Percentiles rank a stretch among this genome's conserved stretches.
Conservation (phyloP, 2,113 vertebrate genomes). For the Crotalus viridis region DNA sequence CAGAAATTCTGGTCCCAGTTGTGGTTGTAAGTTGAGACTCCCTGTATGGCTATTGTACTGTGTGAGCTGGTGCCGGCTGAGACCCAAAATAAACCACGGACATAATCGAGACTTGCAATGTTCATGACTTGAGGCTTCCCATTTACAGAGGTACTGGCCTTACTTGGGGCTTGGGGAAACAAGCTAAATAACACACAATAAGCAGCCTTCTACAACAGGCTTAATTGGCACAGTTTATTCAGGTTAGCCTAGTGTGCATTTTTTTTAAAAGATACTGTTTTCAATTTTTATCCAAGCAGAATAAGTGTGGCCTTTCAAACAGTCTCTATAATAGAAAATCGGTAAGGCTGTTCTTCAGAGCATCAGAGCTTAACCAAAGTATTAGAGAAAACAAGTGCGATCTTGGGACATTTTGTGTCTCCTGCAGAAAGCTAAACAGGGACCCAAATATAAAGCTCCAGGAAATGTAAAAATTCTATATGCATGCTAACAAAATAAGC, state of each 20-base stretch:
- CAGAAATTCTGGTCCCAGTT: neutral
- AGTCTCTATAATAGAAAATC: neutral
- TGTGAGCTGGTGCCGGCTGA: neutral
- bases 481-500: neutral
- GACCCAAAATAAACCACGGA: neutral
- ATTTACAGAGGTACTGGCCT: neutral
- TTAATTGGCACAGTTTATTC: slow-evolving; percentile 3
- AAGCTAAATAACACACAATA: neutral
- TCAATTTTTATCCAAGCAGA: neutral
- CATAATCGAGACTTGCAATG: neutral
- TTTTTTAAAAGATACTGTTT: neutral
- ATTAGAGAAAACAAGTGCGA: neutral
- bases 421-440: neutral
- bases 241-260: neutral
- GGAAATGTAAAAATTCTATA: neutral
- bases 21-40: neutral
- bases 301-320: neutral
- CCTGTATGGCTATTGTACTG: neutral
- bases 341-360: neutral
- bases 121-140: neutral
- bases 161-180: neutral
- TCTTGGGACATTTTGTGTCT: neutral
- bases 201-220: neutral
- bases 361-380: neutral
- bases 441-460: neutral